Base-by-base conservation (phyloP, 2,797 vertebrate genomes). In the Esox lucius region DNA sequence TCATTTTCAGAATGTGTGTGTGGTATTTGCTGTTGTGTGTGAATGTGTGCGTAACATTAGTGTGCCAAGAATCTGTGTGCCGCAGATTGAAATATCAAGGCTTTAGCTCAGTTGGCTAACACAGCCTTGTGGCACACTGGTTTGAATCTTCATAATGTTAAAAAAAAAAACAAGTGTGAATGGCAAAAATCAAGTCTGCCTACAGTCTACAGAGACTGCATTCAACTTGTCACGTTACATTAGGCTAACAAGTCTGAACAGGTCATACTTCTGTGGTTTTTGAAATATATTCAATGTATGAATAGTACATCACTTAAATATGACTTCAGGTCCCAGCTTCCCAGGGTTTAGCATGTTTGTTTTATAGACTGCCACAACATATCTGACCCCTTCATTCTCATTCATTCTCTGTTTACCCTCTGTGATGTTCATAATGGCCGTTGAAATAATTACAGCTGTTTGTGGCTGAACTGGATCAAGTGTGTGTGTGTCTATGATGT, bases 401-500 rank as follows among this genome's bases (percentile, higher is more conserved):
- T 61, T 61, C 56, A 24, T 61, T 12, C 56, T 12, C 56, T 61
- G 22, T 61, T 61, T 24, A 8, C 56, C 56, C 22, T 61, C n/a
- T 1, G 22, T 24, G n/a, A 12, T 4, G 3, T 24, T 61, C 9
- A 61, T 11, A 61, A 61, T 13, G 3, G 24, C 56, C 61, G 56
- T 24, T 61, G 56, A 61, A 61, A 61, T 61, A 61, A 61, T 61
- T 61, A 61, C 56, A 24, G 22, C 9, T 61, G 56, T 61, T 61
- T 61, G 56, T 61, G 11, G 56, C 56, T 61, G 24, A 61, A 61
- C 56, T 61, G 9, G 24, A 4, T 59, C 19, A 5, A 7, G 56
- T 61, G 53, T 65, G 53, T 42, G 51, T 70, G 53, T 59, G 70
- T 76, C 48, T 74, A 61, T 49, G 59, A n/a, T 48, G 61, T 15